Evolutionary conservation across 2,113 vertebrate species (phyloP).

Genomic region (Passerina amoena): DNA sequence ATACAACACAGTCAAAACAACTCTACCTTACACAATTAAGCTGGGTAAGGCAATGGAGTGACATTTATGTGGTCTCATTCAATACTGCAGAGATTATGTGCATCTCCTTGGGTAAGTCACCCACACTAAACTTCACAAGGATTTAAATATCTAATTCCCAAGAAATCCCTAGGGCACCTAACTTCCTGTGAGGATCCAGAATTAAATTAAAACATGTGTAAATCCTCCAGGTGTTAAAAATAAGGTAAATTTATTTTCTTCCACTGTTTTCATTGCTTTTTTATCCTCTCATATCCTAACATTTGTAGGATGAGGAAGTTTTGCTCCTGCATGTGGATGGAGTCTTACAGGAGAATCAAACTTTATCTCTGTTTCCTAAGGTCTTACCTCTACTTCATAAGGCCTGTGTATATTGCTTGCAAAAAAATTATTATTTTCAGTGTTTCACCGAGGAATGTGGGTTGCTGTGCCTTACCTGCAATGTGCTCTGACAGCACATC

Average conservation of each 20-base stretch:
- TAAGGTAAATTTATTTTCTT: neutral
- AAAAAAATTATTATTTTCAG: neutral
- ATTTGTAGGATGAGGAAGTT: neutral
- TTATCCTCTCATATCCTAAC: neutral
- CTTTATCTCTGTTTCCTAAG: neutral
- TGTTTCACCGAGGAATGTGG: neutral
- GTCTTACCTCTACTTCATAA: neutral
- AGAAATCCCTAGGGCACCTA: neutral
- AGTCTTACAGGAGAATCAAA: neutral
- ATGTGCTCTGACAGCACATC: neutral
- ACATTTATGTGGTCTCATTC: neutral
- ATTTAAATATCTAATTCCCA: neutral
- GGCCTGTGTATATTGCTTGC: neutral
- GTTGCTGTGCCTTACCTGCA: neutral
- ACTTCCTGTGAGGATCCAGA: neutral
- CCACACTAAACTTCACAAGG: neutral
- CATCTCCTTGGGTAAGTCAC: neutral
- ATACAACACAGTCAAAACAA: neutral
- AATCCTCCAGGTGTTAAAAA: neutral
- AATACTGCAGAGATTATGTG: neutral
- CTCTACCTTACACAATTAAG: neutral
- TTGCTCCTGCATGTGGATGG: neutral
- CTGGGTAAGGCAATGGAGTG: neutral
- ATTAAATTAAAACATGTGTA: neutral
- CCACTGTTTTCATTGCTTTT: neutral